Base-by-base conservation (phyloP, 2,797 vertebrate species). In the Hyperoplus immaculatus region DNA sequence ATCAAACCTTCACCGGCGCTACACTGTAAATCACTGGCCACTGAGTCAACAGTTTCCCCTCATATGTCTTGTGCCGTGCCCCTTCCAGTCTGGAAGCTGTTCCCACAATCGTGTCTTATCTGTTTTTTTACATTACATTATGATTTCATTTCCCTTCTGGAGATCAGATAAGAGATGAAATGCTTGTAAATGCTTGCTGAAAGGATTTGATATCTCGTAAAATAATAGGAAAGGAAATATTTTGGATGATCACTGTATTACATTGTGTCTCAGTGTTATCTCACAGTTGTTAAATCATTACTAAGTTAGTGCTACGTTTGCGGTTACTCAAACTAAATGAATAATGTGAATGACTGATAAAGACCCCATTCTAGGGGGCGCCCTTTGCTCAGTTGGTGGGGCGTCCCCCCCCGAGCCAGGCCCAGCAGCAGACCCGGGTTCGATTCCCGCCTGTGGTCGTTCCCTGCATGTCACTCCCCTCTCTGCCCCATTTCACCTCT, bases 11-110 rank as follows among this genome's bases (percentile, higher is more conserved):
- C 66, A 57, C 73, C 41, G 46, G 75, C 65, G 53, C 0, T n/a
- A 42, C 43, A 15, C 47, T 72, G 70, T 75, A 71, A 86, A 82
- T 78, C 77, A 65, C 58, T 54, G 41, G 36, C 43, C 67, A 5
- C 72, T 72, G 75, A 83, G 69, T 88, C 83, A 78, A 50, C 77
- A 78, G 42, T 80, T 85, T 78, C 3, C 29, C 50, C 64, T 56
- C 3, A 0, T 5, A 61, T 29, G 45, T 63, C 69, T 72, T 47
- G 56, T 1, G 15, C 29, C 29, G 29, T 29, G 29, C 63, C 75
- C 54, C 42, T 3, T 51, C 76, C 72, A 61, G 39, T 67, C n/a
- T 73, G 14, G 16, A 72, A 66, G 68, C 53, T 18, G 38, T 39
- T 72, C 12, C 21, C 65, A 16, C 61, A 51, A 55, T 41, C 8